Evolutionary conservation across 2,888 invertebrate genomes (phyloP).

Genomic region (Sycophila texana): DNA sequence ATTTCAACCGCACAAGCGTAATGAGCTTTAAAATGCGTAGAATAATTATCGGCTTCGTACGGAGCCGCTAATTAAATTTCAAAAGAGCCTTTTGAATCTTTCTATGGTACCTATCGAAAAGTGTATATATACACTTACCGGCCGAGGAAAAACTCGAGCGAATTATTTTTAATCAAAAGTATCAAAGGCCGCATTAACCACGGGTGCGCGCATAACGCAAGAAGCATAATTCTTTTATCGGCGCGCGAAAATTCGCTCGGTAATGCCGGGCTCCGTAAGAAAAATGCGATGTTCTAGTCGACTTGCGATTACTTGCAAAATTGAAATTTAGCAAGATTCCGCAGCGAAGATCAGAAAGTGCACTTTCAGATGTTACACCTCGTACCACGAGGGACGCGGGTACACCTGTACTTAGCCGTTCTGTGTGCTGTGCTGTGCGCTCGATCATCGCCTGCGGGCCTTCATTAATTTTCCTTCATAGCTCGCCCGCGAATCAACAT

Average conservation of each 20-base stretch:
- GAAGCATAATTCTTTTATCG: not conserved
- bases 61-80: too few relatives aligned
- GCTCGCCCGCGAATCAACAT: slow-evolving; percentile 19
- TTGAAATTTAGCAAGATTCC: slow-evolving; percentile 44
- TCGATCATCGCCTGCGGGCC: slow-evolving; percentile 41
- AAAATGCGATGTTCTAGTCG: slow-evolving; percentile 30
- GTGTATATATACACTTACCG: too few relatives aligned
- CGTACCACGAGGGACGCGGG: not conserved
- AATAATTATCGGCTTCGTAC: too few relatives aligned
- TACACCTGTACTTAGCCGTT: too few relatives aligned
- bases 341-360: slow-evolving; percentile 8
- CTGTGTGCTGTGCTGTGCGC: too few relatives aligned
- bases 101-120: too few relatives aligned
- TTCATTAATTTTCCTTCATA: slow-evolving; percentile 37
- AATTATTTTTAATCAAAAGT: too few relatives aligned
- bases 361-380: slow-evolving; percentile 12
- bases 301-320: slow-evolving; percentile 46
- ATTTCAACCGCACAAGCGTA: too few relatives aligned
- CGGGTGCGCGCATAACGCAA: slow-evolving; percentile 11
- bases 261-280: not conserved
- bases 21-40: too few relatives aligned
- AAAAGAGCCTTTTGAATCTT: too few relatives aligned
- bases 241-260: not conserved
- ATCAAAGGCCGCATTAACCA: too few relatives aligned
- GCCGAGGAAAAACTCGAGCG: too few relatives aligned